Base-by-base conservation (phyloP, 2,888 invertebrate genomes). In the Leptinotarsa rubiginosa region DNA sequence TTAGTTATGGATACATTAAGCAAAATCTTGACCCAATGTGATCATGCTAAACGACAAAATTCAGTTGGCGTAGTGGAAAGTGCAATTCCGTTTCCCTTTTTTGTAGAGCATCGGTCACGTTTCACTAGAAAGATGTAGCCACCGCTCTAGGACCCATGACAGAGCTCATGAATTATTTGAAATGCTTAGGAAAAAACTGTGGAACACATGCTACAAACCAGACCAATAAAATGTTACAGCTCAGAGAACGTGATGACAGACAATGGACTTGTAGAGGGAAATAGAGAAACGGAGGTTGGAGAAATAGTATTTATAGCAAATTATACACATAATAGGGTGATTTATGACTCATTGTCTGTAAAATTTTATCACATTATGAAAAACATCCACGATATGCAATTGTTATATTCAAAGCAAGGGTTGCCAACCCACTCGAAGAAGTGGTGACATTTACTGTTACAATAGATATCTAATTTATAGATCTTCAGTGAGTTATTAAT, bases 161-260 rank as follows among this genome's bases (percentile, higher is more conserved):
- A 56, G 31, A 25, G 15, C 31, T 62, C 62, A 62, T 62, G 62
- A 31, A 62, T 62, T 41, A 62, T 31, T 62, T 62, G 7, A 31
- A 31, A 62, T 41, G n/a, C 41, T 16, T 62, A n/a, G 16, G 62
- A 7, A 31, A 62, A 25, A 62, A 31, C 62, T n/a, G n/a, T 62
- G n/a, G 3, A 25, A 62, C 62, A 62, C 25, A 41, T 22, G 56
- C 56, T 56, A 22, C 56, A 56, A 18, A 56, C 1, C 4, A 3
- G 22, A 22, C 3, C 56, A 56, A 56, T 56, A 22, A 56, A 56
- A 56, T 4, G 56, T 56, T 56, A 56, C 56, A 22, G 56, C 56
- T 56, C 13, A 20, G 22, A 56, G 20, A 22, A 56, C 22, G 56
- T 56, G 56, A 22, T 22, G 22, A 56, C 56, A 56, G 56, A 1